Percentiles rank a stretch among this genome's conserved stretches.
Conservation (phyloP, 2,113 vertebrate genomes). For the Brienomyrus longianalis region DNA sequence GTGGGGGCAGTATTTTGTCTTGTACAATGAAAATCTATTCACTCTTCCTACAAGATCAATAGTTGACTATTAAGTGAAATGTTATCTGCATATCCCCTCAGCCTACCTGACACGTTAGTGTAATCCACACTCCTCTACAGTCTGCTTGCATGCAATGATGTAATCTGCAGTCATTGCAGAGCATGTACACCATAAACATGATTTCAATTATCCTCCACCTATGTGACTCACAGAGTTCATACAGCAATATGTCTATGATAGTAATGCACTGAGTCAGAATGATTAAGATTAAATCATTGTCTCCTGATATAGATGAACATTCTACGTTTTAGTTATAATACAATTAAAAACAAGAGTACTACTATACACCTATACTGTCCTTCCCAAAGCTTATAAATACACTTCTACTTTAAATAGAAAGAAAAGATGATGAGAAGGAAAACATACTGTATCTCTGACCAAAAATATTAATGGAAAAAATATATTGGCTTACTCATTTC, state of each 20-base stretch:
- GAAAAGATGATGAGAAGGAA: not conserved
- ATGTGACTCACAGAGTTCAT: conserved; percentile 19
- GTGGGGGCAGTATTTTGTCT: not conserved
- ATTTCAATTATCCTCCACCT: not conserved
- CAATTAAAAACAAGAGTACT: not conserved
- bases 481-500: not conserved
- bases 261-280: not conserved
- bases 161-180: conserved; percentile 25
- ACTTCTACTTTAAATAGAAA: not conserved
- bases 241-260: not conserved
- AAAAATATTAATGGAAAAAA: not conserved
- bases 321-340: not conserved
- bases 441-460: not conserved
- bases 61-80: not conserved
- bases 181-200: not conserved
- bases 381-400: not conserved
- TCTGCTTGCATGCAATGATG: conserved; percentile 24
- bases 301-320: not conserved
- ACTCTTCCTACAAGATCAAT: not conserved
- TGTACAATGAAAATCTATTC: not conserved
- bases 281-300: not conserved
- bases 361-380: not conserved
- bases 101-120: conserved; percentile 20
- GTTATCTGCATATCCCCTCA: not conserved
- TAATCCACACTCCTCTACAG: not conserved